These are phyloP conservation scores for Coryphaenoides rupestris DNA, from an alignment of 2,113 vertebrate genomes.

Conservation along the genomic window DNA sequence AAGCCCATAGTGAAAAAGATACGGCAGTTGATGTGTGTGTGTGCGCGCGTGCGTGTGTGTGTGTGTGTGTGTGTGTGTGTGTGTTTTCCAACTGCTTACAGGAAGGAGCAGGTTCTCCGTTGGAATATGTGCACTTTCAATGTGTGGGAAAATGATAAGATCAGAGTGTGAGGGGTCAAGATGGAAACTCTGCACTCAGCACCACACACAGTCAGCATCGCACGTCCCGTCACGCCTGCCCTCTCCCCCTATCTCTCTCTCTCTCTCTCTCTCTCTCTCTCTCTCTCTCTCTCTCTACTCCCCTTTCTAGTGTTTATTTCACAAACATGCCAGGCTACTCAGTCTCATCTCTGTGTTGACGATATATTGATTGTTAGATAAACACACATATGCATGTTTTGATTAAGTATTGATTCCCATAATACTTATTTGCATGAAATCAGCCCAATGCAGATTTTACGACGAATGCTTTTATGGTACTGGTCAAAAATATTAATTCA, in stretches of 20 bases:
- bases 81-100: not conserved
- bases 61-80: not conserved
- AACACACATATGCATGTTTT: too few species aligned
- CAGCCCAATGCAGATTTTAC: too few species aligned
- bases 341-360: too few species aligned
- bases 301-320: not conserved
- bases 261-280: not conserved
- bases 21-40: too few species aligned
- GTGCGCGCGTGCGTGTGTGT: not conserved
- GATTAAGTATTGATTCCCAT: too few species aligned
- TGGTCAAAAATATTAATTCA: too few species aligned
- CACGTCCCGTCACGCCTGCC: not conserved
- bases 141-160: slow-evolving; percentile 56
- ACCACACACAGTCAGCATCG: not conserved
- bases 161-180: slow-evolving; percentile 39
- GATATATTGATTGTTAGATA: too few species aligned
- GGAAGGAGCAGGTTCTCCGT: slow-evolving; percentile 3
- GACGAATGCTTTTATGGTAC: too few species aligned
- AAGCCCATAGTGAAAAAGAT: too few species aligned
- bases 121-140: too few species aligned
- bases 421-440: too few species aligned
- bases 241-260: not conserved
- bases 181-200: slow-evolving; percentile 45
- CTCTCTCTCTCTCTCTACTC: not conserved
- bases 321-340: too few species aligned